A percentile compares a stretch with the other conserved stretches of the same genome.
phyloP scores from a whole-genome alignment of 2,113 vertebrate genomes.

The Ia io region DNA sequence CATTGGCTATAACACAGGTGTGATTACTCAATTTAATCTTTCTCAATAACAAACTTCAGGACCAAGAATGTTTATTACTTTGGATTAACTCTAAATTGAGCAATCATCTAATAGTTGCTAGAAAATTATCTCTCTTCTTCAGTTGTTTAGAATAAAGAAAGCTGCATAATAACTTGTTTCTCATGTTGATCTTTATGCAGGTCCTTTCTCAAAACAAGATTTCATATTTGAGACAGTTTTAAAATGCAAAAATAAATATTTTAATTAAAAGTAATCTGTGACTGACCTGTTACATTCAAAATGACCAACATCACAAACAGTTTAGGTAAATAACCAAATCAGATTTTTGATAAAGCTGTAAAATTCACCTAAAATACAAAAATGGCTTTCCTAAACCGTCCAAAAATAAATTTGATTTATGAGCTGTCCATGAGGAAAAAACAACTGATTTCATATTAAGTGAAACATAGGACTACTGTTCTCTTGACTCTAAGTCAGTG shows the following conservation, averaged over 20 bases:
- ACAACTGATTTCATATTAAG: slow-evolving; percentile 11
- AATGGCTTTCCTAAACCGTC: neutral
- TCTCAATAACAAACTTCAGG: slow-evolving; percentile 58
- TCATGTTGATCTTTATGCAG: neutral
- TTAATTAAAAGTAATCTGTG: slow-evolving; percentile 38
- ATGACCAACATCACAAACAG: neutral
- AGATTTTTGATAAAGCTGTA: slow-evolving; percentile 4
- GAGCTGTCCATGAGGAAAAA: neutral
- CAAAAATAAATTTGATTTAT: slow-evolving; percentile 27
- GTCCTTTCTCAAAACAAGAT: slow-evolving; percentile 14
- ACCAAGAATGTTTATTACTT: slow-evolving; percentile 35
- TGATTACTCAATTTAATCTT: slow-evolving; percentile 50
- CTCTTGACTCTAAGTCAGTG: slow-evolving; percentile 7
- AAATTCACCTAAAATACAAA: slow-evolving; percentile 31
- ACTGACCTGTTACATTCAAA: neutral
- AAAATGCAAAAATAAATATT: slow-evolving; percentile 1
- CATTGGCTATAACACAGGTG: slow-evolving; percentile 7
- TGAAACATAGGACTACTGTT: neutral
- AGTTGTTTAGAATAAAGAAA: slow-evolving; percentile 22
- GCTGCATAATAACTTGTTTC: neutral
- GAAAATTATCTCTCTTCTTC: slow-evolving; percentile 6
- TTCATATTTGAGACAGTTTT: neutral
- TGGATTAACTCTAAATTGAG: slow-evolving; percentile 43
- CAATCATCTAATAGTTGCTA: slow-evolving; percentile 42
- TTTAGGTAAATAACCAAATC: slow-evolving; percentile 24